phyloP scores from a whole-genome alignment of 2,888 invertebrate species.

The Chironomus riparius region DNA sequence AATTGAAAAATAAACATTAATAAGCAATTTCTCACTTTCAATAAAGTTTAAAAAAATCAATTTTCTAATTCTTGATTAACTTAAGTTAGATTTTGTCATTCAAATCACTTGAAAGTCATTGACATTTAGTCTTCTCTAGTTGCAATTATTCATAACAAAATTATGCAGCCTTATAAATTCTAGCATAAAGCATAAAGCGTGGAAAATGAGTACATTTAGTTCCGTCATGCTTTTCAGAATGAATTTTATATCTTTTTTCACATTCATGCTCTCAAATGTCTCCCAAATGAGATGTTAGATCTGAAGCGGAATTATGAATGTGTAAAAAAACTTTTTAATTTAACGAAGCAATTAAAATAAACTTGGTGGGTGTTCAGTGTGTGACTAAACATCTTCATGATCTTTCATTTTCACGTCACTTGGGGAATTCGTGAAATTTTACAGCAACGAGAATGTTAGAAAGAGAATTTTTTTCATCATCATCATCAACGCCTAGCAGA shows the following conservation, averaged over 20 bases:
- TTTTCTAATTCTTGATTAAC: too few species aligned
- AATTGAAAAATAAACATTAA: too few species aligned
- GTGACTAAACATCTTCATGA: background rate
- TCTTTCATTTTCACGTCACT: constrained; percentile 4
- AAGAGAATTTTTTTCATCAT: background rate
- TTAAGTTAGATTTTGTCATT: too few species aligned
- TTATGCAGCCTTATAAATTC: too few species aligned
- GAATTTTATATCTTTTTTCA: background rate
- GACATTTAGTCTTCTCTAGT: too few species aligned
- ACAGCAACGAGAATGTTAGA: background rate
- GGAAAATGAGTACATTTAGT: background rate
- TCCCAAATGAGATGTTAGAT: background rate
- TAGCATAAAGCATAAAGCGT: background rate
- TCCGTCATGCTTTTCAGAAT: background rate
- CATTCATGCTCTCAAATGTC: background rate
- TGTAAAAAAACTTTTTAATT: background rate
- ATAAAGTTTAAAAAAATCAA: too few species aligned
- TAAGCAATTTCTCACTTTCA: too few species aligned
- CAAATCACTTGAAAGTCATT: too few species aligned
- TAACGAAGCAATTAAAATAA: constrained; percentile 3
- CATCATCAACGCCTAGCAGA: background rate
- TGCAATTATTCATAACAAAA: too few species aligned
- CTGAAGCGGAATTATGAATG: background rate
- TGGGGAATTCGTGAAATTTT: background rate
- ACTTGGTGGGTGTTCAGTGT: background rate